These are phyloP conservation scores for Bubo bubo DNA, from an alignment of 2,113 vertebrate genomes.

Conservation along the genomic window DNA sequence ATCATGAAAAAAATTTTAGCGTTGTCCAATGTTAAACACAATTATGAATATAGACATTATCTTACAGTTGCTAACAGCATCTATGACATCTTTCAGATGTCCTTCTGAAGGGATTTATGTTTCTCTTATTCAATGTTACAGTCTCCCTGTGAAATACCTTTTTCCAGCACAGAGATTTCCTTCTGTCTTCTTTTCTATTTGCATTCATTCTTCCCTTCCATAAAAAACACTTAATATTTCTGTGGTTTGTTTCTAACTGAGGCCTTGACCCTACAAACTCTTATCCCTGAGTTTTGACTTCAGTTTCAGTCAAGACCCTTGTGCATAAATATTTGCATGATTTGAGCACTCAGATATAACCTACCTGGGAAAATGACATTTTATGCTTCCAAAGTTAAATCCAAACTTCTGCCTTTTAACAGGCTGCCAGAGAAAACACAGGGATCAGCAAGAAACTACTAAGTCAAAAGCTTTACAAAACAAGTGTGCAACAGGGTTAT, in stretches of 20 bases:
- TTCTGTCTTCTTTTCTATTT: not conserved
- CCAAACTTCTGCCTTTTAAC: not conserved
- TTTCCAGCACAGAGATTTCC: not conserved
- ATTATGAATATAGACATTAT: not conserved
- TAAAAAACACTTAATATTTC: not conserved
- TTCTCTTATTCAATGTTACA: not conserved
- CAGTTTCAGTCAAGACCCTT: not conserved
- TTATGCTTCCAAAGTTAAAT: not conserved
- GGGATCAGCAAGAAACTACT: not conserved
- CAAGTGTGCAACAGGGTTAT: accelerated
- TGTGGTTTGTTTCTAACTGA: not conserved
- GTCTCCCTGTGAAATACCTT: not conserved
- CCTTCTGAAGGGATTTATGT: not conserved
- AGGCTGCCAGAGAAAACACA: not conserved
- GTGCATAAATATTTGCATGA: not conserved
- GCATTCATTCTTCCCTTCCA: not conserved
- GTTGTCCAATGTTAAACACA: not conserved
- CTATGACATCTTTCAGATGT: not conserved
- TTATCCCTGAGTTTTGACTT: not conserved
- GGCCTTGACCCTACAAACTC: not conserved
- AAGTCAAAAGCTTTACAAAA: not conserved
- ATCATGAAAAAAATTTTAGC: not conserved
- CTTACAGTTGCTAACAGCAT: not conserved
- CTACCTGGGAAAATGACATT: not conserved
- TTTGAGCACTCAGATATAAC: not conserved